Conservation (phyloP, 2,888 invertebrate genomes). For the Tenthredo notha region DNA sequence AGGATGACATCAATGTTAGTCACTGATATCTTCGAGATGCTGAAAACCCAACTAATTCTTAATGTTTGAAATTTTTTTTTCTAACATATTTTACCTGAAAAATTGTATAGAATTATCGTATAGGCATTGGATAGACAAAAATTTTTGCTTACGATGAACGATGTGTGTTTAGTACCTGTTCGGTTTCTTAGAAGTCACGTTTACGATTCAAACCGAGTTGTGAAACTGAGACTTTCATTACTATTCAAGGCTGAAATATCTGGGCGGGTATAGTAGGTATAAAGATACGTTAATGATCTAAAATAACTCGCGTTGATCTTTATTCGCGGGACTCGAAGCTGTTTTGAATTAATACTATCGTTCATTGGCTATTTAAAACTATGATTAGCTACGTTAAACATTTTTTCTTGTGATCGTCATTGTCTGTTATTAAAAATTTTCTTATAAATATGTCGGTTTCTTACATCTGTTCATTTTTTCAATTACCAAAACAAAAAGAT, state of each 20-base stretch:
- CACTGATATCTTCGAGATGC: background rate
- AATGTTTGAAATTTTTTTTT: background rate
- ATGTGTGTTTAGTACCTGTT: background rate
- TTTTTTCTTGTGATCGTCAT: constrained; percentile 1
- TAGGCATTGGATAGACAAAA: background rate
- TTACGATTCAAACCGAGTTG: background rate
- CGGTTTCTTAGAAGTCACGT: background rate
- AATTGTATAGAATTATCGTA: background rate
- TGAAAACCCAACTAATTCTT: background rate
- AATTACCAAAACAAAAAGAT: background rate
- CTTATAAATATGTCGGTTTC: background rate
- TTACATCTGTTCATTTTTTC: background rate
- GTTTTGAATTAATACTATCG: background rate
- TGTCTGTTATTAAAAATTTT: background rate
- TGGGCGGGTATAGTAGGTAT: background rate
- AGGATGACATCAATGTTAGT: background rate
- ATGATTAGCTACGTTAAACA: background rate
- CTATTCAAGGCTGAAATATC: constrained; percentile 1
- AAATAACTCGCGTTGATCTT: constrained; percentile 17
- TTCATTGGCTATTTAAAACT: constrained; percentile 14
- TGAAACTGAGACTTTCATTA: constrained; percentile 26
- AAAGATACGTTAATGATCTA: constrained; percentile 8
- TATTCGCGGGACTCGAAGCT: background rate
- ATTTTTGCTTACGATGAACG: background rate
- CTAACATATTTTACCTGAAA: background rate